Percentiles rank a stretch among this genome's conserved stretches.
Evolutionary conservation across 2,888 invertebrate genomes (phyloP).

Genomic region (Heliconius sara): DNA sequence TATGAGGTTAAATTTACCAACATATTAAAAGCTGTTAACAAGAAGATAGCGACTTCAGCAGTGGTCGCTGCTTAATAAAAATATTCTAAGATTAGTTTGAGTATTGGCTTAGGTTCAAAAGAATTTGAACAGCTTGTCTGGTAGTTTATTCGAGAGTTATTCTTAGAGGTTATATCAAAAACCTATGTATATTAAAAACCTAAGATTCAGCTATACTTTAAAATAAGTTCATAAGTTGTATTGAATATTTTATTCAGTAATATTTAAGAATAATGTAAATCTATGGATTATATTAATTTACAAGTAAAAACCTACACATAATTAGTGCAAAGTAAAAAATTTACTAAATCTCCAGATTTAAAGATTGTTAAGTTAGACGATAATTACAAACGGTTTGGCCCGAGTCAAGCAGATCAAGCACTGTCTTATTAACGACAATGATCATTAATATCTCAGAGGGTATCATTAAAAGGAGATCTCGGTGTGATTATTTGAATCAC

Average conservation of each 20-base stretch:
- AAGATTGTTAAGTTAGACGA: not conserved
- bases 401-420: conserved; percentile 4
- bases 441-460: conserved; percentile 25
- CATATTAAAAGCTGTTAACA: not conserved
- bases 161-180: conserved; percentile 15
- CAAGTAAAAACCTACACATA: not conserved
- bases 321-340: not conserved
- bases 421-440: conserved; percentile 19
- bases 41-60: not conserved
- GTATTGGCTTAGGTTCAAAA: conserved; percentile 35
- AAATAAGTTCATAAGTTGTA: not conserved
- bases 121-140: conserved; percentile 1
- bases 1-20: not conserved
- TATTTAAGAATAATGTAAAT: no score
- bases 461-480: conserved; percentile 27
- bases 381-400: conserved; percentile 11
- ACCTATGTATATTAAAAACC: not conserved
- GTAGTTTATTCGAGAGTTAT: conserved; percentile 4
- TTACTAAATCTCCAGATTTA: not conserved
- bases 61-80: conserved; percentile 11
- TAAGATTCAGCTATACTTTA: not conserved
- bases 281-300: not conserved
- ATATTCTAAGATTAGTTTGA: conserved; percentile 28
- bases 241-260: not conserved
- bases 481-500: conserved; percentile 38